Base-by-base conservation (phyloP, 2,888 invertebrate species). In the Mystacides longicornis region DNA sequence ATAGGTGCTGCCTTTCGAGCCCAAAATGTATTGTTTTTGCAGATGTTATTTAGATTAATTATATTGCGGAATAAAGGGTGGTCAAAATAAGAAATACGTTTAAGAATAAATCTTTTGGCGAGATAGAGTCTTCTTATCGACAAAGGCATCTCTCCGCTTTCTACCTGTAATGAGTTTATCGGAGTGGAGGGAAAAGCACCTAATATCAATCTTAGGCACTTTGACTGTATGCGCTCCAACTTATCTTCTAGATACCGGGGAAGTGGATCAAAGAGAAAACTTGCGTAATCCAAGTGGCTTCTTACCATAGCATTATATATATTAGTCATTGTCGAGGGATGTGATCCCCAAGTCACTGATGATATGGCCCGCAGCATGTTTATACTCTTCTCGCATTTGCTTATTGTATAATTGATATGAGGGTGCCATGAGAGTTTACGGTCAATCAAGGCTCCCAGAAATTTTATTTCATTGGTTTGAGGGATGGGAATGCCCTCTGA, bases 61-160 rank as follows among this genome's bases (percentile, higher is more conserved):
- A 37, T 4, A 4, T 37, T 3, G 4, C 3, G 3, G 14, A 7
- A 7, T n/a, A 37, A 3, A 14, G 37, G 37, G 37, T 37, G 37
- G 14, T 4, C 14, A 7, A 4, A n/a, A 3, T 37, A 14, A 14
- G 4, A 7, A 16, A 37, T 7, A n/a, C 37, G 14, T 14, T 14
- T 37, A n/a, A 14, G 3, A 14, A 37, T 14, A 14, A 37, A 37
- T 3, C 16, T 37, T 14, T 4, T n/a, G 3, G 7, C 37, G 3
- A 37, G 14, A 14, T 37, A 37, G 14, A n/a, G 3, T 14, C 37
- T 3, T 7, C 37, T 3, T 14, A 37, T 4, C 3, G 14, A 7
- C 3, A 37, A 16, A 14, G 37, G 37, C 37, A 37, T 37, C 4
- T 50, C 42, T 49, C 21, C 49, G 31, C 49, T 16, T 22, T 52